Evolutionary conservation across 1,140 invertebrate genomes (phyloP), one percentile per base, ranked within the genome.

Genomic region (Platyscapa corneri): DNA sequence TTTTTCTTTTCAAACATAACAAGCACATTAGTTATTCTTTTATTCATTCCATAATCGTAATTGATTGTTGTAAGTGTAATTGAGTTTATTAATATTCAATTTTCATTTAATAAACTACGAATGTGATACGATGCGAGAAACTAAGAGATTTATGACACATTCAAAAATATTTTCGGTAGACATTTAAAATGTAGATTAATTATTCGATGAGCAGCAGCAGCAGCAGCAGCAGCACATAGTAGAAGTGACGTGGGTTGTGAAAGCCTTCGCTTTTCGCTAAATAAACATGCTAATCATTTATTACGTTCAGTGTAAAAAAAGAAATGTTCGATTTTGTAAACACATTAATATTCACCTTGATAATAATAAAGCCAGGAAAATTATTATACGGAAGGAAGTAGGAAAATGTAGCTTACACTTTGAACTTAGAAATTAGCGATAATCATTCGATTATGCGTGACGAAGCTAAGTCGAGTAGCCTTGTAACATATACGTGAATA

Each of bases 401-500:
- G 39, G 18, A 53, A 72, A n/a, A 72, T 27, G 64, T 53, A 34
- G 10, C 39, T 49, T 49, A 30, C 64, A 30, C 60, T 32, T 46
- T 37, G 65, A 74, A 74, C 39, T 74, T 74, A 23, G 64, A 65
- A 82, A 82, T 82, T 70, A 72, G 14, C 46, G 30, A 82, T 82
- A 82, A 72, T 53, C 65, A 37, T 30, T 34, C 39, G 79, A 82
- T 82, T 82, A 82, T n/a, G 46, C 16, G 37, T 37, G 37, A 49
- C 81, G 64, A 87, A 84, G 86, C 42, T 87, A 82, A 84, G 65
- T 56, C 67, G 53, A 30, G 37, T 64, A 91, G 87, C 92, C 92
- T 92, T 92, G 92, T 93, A 93, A 93, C 91, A 92, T 90, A 93
- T 92, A 91, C 89, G 88, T 90, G 91, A 91, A 91, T 90, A 91